Evolutionary conservation across 2,888 invertebrate genomes (phyloP).

Genomic region (Tachystola acroxantha): DNA sequence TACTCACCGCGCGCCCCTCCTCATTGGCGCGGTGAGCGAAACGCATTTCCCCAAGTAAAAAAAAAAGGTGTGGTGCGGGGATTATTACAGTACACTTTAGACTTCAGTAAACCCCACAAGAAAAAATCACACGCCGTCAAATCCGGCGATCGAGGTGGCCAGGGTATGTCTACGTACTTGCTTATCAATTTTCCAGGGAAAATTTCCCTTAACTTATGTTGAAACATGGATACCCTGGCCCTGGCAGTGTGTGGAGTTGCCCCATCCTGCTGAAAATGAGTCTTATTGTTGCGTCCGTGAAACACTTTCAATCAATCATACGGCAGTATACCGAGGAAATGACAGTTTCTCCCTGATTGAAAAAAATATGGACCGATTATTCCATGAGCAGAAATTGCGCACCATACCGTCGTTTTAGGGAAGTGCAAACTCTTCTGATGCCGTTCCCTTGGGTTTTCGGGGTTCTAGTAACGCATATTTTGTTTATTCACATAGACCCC

Average conservation of each 20-base stretch:
- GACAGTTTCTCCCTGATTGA: slow-evolving; percentile 11
- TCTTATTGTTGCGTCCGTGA: slow-evolving; percentile 11
- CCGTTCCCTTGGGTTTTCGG: slow-evolving; percentile 9
- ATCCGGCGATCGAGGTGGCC: slow-evolving; percentile 11
- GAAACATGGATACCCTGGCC: slow-evolving; percentile 6
- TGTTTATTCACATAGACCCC: slow-evolving; percentile 9
- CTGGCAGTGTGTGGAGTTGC: slow-evolving; percentile 8
- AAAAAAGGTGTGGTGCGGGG: slow-evolving; percentile 14
- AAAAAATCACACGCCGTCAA: slow-evolving; percentile 6
- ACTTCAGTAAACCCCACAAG: slow-evolving; percentile 12
- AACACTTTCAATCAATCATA: slow-evolving; percentile 11
- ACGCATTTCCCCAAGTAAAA: too few species aligned
- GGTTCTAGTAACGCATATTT: slow-evolving; percentile 13
- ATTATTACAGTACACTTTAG: slow-evolving; percentile 10
- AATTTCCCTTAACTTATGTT: slow-evolving; percentile 6
- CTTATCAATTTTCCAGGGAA: slow-evolving; percentile 11
- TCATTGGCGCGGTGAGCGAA: too few species aligned
- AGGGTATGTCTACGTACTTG: slow-evolving; percentile 10
- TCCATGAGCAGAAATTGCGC: slow-evolving; percentile 8
- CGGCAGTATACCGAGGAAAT: slow-evolving; percentile 9
- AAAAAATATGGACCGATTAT: slow-evolving; percentile 14
- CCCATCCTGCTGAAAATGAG: slow-evolving; percentile 11
- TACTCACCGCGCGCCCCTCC: too few species aligned
- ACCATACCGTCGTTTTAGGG: slow-evolving; percentile 13
- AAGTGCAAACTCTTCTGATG: slow-evolving; percentile 12